These are phyloP conservation scores for Quadroppia sp. DNA, from an alignment of 2,888 invertebrate species.

Conservation along the genomic window DNA sequence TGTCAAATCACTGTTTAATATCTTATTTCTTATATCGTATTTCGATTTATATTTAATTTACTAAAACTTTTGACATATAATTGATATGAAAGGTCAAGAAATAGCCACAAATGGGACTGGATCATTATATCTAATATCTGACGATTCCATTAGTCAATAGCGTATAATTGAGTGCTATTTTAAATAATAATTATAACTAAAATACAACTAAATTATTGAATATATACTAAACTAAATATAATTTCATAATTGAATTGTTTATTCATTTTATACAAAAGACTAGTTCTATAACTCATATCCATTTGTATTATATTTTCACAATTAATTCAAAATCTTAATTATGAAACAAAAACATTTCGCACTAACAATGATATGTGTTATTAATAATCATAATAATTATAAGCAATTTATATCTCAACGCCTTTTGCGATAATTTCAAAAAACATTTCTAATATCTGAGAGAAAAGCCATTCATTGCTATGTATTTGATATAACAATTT, in stretches of 20 bases:
- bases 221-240: too few relatives aligned
- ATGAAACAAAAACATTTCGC: too few relatives aligned
- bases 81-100: slow-evolving; percentile 4
- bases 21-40: not conserved
- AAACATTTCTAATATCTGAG: not conserved
- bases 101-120: slow-evolving; percentile 4
- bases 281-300: slow-evolving; percentile 5
- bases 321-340: not conserved
- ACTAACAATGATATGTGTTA: not conserved
- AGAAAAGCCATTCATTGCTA: slow-evolving; percentile 4
- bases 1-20: not conserved
- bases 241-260: not conserved
- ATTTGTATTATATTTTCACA: not conserved
- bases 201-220: too few relatives aligned
- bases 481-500: not conserved
- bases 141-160: too few relatives aligned
- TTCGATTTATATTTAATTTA: too few relatives aligned
- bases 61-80: too few relatives aligned
- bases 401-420: not conserved
- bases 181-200: too few relatives aligned
- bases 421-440: not conserved
- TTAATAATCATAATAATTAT: not conserved
- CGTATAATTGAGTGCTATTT: too few relatives aligned
- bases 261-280: not conserved
- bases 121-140: not conserved